A percentile compares a stretch with the other conserved stretches of the same genome.
Conservation (phyloP, 2,797 vertebrate genomes). For the Thripadectes ignobilis region DNA sequence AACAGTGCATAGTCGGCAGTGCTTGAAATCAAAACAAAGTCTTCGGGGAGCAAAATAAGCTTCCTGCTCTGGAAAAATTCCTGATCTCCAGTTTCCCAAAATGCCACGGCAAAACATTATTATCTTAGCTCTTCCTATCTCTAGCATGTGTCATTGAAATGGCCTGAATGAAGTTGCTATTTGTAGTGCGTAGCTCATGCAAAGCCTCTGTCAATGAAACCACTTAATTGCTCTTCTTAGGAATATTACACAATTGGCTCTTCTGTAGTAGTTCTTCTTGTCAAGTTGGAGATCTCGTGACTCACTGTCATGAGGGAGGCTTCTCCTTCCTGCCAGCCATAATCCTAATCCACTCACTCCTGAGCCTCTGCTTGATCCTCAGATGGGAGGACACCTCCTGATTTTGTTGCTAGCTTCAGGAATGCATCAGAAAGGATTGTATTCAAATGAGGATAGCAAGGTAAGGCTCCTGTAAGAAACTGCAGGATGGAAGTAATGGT, state of each 20-base stretch:
- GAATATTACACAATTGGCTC: background rate
- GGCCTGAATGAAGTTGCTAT: background rate
- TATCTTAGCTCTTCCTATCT: slow-evolving; percentile 7
- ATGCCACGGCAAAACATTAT: background rate
- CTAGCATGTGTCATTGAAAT: background rate
- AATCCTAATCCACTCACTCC: rapidly evolving
- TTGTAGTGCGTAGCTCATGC: background rate
- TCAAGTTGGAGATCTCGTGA: background rate
- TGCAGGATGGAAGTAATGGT: background rate
- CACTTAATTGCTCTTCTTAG: background rate
- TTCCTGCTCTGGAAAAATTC: background rate
- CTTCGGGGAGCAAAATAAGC: background rate
- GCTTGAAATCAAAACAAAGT: background rate
- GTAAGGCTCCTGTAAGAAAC: background rate
- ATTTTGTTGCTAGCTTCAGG: background rate
- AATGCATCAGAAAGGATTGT: background rate
- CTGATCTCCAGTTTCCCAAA: background rate
- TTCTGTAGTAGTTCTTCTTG: background rate
- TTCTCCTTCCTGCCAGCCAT: background rate
- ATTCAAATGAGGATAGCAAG: background rate
- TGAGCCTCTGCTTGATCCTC: background rate
- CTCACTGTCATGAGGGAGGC: slow-evolving; percentile 20
- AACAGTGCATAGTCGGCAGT: background rate
- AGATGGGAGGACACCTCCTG: background rate
- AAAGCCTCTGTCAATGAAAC: background rate